Evolutionary conservation across 2,797 vertebrate genomes (phyloP).

Genomic region (Pantherophis alleghaniensis): DNA sequence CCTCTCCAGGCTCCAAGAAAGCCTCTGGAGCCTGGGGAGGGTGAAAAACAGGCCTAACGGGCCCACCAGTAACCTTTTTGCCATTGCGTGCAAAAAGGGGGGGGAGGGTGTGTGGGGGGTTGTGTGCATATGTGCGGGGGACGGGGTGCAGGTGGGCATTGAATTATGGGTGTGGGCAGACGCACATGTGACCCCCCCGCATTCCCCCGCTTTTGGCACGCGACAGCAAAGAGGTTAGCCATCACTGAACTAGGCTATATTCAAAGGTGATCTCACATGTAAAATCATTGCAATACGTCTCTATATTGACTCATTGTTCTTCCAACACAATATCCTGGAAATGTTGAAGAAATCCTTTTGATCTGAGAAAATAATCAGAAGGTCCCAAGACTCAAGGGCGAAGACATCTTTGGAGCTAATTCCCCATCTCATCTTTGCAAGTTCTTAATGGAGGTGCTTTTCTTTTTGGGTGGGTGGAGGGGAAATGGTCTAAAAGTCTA

Average conservation of each 20-base stretch:
- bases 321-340: not conserved
- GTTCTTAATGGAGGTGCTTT: not conserved
- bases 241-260: not conserved
- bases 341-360: not conserved
- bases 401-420: not conserved
- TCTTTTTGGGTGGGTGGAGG: not conserved
- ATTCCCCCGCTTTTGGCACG: too few relatives aligned
- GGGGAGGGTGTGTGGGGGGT: too few relatives aligned
- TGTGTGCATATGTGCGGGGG: too few relatives aligned
- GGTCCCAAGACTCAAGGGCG: not conserved
- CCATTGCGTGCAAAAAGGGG: too few relatives aligned
- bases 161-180: too few relatives aligned
- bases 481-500: not conserved
- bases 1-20: too few relatives aligned
- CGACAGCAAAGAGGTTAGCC: too few relatives aligned
- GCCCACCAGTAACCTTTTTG: too few relatives aligned
- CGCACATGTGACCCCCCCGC: too few relatives aligned
- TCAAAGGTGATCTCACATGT: not conserved
- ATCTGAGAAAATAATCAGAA: not conserved
- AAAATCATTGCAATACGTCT: not conserved
- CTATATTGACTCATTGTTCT: not conserved
- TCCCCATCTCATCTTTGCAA: not conserved
- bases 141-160: too few relatives aligned
- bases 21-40: too few relatives aligned
- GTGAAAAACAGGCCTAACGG: too few relatives aligned